Percentiles rank a stretch among this genome's conserved stretches.
Conservation (phyloP, 2,113 vertebrate species). For the Gambusia holbrooki region DNA sequence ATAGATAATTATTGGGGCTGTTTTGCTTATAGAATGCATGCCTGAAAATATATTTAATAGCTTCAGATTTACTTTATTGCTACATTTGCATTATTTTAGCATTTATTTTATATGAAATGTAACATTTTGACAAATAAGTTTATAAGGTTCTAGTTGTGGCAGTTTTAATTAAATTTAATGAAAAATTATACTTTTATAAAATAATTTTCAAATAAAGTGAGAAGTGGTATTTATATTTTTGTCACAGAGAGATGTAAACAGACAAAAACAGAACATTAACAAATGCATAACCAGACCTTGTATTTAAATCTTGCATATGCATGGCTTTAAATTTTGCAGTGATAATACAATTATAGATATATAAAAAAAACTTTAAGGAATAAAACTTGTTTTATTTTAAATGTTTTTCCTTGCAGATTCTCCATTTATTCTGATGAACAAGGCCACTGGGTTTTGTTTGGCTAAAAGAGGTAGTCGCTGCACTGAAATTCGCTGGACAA, state of each 20-base stretch:
- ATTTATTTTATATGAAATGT: neutral
- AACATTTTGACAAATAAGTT: neutral
- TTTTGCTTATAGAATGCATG: neutral
- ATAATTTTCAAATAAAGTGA: too few species aligned
- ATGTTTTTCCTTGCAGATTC: slow-evolving; percentile 45
- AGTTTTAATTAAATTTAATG: neutral
- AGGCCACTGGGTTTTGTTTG: slow-evolving; percentile 56
- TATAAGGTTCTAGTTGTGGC: neutral
- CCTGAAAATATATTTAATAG: too few species aligned
- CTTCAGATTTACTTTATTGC: neutral
- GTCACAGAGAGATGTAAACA: too few species aligned
- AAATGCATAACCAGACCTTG: neutral
- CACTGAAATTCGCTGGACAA: slow-evolving; percentile 85
- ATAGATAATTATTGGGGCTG: too few species aligned
- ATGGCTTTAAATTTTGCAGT: neutral
- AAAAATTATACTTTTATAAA: too few species aligned
- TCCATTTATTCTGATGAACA: slow-evolving; percentile 58
- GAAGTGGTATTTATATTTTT: too few species aligned
- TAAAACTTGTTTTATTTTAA: neutral
- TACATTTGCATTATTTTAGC: neutral
- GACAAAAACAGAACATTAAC: neutral
- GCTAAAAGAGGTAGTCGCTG: slow-evolving; percentile 38
- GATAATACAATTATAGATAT: neutral
- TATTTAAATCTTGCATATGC: neutral
- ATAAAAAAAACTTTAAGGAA: neutral